Evolutionary conservation across 2,888 invertebrate genomes (phyloP).

Genomic region (Eueremaeus valkanovi): DNA sequence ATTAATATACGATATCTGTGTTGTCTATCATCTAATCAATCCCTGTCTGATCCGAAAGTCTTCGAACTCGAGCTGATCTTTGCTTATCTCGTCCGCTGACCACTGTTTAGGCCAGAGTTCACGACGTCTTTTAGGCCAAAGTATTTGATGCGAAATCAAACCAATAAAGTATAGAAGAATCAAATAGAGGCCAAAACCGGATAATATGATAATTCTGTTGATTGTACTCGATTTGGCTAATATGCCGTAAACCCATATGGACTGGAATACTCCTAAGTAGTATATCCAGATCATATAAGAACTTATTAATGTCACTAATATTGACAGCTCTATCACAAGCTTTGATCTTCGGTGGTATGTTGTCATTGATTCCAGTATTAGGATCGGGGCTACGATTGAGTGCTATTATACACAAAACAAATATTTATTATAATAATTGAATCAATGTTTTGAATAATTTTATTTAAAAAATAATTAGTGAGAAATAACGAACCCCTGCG

Average conservation of each 20-base stretch:
- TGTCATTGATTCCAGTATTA: background rate
- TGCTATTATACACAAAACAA: background rate
- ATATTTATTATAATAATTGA: background rate
- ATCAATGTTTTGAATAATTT: background rate
- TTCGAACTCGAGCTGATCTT: constrained; percentile 25
- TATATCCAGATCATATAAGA: background rate
- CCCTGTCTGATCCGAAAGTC: constrained; percentile 27
- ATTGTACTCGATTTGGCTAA: background rate
- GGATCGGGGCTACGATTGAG: background rate
- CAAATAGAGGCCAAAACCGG: background rate
- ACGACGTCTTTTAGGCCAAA: background rate
- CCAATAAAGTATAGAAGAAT: constrained; percentile 8
- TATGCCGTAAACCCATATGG: constrained; percentile 21
- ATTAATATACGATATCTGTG: background rate
- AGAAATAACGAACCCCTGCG: background rate
- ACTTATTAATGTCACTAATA: background rate
- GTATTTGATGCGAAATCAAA: background rate
- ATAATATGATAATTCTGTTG: background rate
- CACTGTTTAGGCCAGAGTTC: constrained; percentile 11
- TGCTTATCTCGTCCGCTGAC: constrained; percentile 21
- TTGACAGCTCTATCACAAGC: background rate
- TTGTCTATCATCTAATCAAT: constrained; percentile 5
- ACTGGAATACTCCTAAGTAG: background rate
- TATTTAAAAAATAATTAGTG: background rate
- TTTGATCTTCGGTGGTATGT: constrained; percentile 3